Evolutionary conservation across 2,113 vertebrate species (phyloP), one percentile per base, ranked within the genome.

Genomic region (Menura novaehollandiae): DNA sequence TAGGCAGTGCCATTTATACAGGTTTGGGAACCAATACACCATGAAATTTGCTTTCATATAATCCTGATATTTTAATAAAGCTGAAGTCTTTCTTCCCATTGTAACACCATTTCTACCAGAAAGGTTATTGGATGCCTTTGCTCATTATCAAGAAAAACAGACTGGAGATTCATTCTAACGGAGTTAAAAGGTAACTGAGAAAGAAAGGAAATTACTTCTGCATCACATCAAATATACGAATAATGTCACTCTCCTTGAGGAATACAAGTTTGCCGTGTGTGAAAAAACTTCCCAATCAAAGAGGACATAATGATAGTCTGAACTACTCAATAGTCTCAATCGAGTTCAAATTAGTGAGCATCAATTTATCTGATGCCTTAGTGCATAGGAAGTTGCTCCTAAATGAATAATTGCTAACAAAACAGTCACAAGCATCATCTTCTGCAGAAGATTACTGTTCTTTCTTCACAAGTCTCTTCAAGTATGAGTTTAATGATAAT

Each of bases 181-280:
- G 37, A 82, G 93, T 91, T 95, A 78, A 75, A 77, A 91, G 52
- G 53, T 92, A 94, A 78, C 53, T 39, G 67, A 87, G 84, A 92
- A 94, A 95, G 84, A 96, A 95, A 95, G 88, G 58, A 96, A 96
- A 96, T 94, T 60, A 82, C 64, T 95, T 92, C 76, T 86, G 69
- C 76, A 66, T 92, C 91, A 86, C 43, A 91, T 76, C 21, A 92
- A 93, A 89, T 78, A 89, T 88, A 23, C 95, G 44, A 96, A 91
- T 51, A 56, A 43, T 10, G 23, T 71, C 79, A 91, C 23, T 62
- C n/a, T 95, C 19, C 46, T 64, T 62, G 91, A 86, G 58, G 73
- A 93, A 88, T 56, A 88, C 52, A 94, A 44, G 35, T 24, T 91
- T 97, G 82, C 47, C 43, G 67, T 18, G 16, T 53, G 13, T 58